phyloP scores from a whole-genome alignment of 2,113 vertebrate genomes.

The Aptenodytes forsteri region DNA sequence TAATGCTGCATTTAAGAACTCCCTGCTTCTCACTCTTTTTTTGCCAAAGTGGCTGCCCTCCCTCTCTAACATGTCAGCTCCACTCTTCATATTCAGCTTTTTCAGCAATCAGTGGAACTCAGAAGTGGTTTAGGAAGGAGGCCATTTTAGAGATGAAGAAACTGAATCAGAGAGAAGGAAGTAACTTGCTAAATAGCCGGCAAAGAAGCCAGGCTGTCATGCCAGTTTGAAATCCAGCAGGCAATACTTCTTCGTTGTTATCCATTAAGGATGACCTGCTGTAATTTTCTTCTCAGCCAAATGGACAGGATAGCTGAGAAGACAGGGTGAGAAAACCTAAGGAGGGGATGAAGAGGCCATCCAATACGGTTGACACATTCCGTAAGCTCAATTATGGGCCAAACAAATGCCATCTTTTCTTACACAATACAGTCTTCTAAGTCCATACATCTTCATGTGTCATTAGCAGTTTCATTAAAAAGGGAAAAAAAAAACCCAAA shows the following conservation, averaged over 20 bases:
- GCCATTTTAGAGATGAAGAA: background rate
- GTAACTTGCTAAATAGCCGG: background rate
- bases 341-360: background rate
- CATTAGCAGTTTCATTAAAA: background rate
- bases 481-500: rapidly evolving
- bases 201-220: background rate
- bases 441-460: background rate
- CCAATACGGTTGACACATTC: background rate
- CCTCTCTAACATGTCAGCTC: background rate
- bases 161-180: background rate
- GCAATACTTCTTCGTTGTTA: background rate
- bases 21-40: background rate
- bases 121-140: background rate
- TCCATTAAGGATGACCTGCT: background rate
- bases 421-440: background rate
- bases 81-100: background rate
- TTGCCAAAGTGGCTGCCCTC: background rate
- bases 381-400: rapidly evolving
- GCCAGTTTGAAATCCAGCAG: background rate
- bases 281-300: background rate
- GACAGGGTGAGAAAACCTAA: background rate
- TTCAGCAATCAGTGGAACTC: background rate
- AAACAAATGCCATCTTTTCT: background rate
- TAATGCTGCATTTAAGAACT: background rate
- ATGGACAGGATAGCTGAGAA: background rate